phyloP scores from a whole-genome alignment of 2,888 invertebrate species.

The Papilio elwesi region DNA sequence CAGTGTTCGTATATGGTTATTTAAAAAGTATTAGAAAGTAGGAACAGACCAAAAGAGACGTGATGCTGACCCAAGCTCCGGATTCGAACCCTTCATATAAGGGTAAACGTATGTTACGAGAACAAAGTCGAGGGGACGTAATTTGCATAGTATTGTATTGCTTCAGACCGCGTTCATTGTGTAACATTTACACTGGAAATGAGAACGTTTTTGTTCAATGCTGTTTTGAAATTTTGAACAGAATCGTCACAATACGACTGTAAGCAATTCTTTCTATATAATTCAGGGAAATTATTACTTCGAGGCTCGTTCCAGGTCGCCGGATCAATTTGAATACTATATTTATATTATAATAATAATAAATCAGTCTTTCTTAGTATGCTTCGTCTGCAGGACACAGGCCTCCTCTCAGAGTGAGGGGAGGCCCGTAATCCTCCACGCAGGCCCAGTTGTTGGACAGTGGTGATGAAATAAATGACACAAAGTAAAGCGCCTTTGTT shows the following conservation, averaged over 20 bases:
- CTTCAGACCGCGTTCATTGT: conserved; percentile 59
- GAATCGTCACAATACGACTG: neutral
- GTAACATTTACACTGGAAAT: conserved; percentile 70
- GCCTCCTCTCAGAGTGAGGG: too few relatives aligned
- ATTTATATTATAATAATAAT: too few relatives aligned
- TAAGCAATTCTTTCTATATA: neutral
- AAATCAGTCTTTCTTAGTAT: too few relatives aligned
- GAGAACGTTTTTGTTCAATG: conserved; percentile 10
- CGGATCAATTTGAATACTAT: too few relatives aligned
- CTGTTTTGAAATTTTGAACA: neutral
- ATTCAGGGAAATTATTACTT: too few relatives aligned
- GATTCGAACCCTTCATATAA: conserved; percentile 54
- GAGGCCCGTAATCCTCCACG: too few relatives aligned
- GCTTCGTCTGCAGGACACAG: too few relatives aligned
- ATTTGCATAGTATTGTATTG: conserved; percentile 76
- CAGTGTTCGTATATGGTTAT: too few relatives aligned
- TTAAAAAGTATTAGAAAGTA: neutral
- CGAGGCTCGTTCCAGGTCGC: too few relatives aligned
- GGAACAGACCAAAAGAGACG: neutral
- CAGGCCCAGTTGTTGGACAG: too few relatives aligned
- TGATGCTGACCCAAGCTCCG: conserved; percentile 9
- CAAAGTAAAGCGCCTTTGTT: too few relatives aligned
- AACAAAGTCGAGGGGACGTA: conserved; percentile 61
- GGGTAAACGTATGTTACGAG: conserved; percentile 66
- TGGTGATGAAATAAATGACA: too few relatives aligned